Evolutionary conservation across 2,797 vertebrate species (phyloP).

Genomic region (Nannoperca australis): DNA sequence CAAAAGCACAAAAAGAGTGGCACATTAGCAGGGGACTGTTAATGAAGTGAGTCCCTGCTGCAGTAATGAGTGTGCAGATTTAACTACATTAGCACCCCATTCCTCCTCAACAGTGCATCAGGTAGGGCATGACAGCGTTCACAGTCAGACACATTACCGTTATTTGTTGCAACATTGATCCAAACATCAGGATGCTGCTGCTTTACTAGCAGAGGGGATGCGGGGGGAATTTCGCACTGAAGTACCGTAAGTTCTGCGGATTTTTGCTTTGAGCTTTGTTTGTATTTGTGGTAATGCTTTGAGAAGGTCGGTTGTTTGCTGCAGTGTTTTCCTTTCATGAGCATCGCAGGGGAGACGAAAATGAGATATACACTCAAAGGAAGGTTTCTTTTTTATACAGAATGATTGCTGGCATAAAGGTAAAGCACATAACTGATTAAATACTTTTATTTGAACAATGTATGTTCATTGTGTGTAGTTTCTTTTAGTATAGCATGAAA

Average conservation of each 20-base stretch:
- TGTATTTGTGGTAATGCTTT: slow-evolving; percentile 61
- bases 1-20: slow-evolving; percentile 36
- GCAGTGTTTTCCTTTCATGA: slow-evolving; percentile 34
- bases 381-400: not conserved
- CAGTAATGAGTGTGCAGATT: slow-evolving; percentile 79
- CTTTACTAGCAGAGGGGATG: slow-evolving; percentile 41
- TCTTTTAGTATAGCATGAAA: not conserved
- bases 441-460: not conserved
- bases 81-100: slow-evolving; percentile 79
- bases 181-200: slow-evolving; percentile 59
- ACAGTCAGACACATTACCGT: slow-evolving; percentile 70
- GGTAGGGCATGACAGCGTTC: slow-evolving; percentile 68
- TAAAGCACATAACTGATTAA: slow-evolving; percentile 1
- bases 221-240: slow-evolving; percentile 28
- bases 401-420: slow-evolving; percentile 10
- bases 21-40: slow-evolving; percentile 73
- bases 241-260: slow-evolving; percentile 42
- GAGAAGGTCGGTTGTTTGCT: slow-evolving; percentile 47
- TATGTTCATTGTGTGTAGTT: not conserved
- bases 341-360: slow-evolving; percentile 36
- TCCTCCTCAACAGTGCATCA: slow-evolving; percentile 68
- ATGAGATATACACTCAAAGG: slow-evolving; percentile 14
- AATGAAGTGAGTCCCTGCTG: slow-evolving; percentile 79
- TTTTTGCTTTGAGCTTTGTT: slow-evolving; percentile 64
- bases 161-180: slow-evolving; percentile 79